Evolutionary conservation across 2,797 vertebrate species (phyloP), one percentile per base, ranked within the genome.

Genomic region (Trachurus trachurus): DNA sequence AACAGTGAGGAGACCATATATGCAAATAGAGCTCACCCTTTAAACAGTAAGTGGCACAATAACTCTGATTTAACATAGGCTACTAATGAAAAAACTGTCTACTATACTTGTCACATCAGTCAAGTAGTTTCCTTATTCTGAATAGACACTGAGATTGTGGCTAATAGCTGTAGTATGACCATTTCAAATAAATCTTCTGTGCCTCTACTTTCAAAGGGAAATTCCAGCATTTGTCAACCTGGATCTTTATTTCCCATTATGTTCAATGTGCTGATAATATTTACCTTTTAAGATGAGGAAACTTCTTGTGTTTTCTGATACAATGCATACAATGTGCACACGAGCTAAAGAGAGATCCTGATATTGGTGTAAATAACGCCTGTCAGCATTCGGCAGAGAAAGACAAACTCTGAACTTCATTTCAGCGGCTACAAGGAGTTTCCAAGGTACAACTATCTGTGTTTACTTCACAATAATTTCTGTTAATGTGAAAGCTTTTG

Each of bases 1-100:
- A n/a, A 72, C 44, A 44, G 63, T 80, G 37, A 90, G 80, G 74
- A 82, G 52, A 61, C 26, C 4, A 34, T 1, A 70, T 40, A 31
- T 31, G 31, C 13, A 64, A 47, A 70, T 22, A 74, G 50, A 72
- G 42, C 15, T 57, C 29, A 78, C 8, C 29, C 78, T 45, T n/a
- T 34, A 29, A 78, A 39, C 39, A 64, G 1, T 26, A 26, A 26
- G 9, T 59, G 5, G 57, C 26, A 69, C n/a, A 40, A 16, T 11
- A 12, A 66, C 17, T 17, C 6, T 15, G 13, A 59, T 11, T 16
- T 40, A 21, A 4, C 31, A 39, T 53, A 16, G n/a, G n/a, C n/a
- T n/a, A 26, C 6, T 44, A 42, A 65, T 45, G 2, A 60, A 62
- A 15, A 47, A 34, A 19, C 3, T 13, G 6, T 11, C n/a, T 9